Evolutionary conservation across 2,888 invertebrate species (phyloP).

Genomic region (Apamea epomidion): DNA sequence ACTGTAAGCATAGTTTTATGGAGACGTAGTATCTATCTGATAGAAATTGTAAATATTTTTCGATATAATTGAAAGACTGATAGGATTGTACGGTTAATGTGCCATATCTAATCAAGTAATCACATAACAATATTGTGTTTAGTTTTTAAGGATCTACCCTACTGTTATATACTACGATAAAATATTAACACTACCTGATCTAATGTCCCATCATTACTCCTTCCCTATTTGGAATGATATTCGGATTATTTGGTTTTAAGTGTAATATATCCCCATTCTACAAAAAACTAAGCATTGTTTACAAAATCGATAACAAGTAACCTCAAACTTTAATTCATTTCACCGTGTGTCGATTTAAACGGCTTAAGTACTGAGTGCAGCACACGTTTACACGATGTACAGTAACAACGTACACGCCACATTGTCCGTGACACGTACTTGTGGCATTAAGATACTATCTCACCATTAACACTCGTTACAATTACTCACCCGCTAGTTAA

Average conservation of each 20-base stretch:
- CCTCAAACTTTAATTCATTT: background rate
- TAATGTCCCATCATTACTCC: background rate
- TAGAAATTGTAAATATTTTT: constrained; percentile 75
- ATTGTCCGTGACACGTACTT: constrained; percentile 37
- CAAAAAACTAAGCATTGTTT: background rate
- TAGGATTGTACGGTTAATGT: constrained; percentile 86
- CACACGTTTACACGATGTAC: constrained; percentile 45
- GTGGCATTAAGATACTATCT: constrained; percentile 58
- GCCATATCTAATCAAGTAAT: constrained; percentile 83
- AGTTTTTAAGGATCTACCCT: constrained; percentile 50
- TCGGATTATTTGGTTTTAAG: background rate
- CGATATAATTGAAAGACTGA: constrained; percentile 86
- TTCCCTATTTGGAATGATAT: background rate
- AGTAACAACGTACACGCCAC: constrained; percentile 23
- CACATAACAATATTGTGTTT: constrained; percentile 58
- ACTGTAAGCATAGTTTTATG: constrained; percentile 61
- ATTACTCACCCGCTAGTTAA: constrained; percentile 63
- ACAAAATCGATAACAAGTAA: constrained; percentile 22
- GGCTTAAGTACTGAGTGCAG: constrained; percentile 53
- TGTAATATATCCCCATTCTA: background rate
- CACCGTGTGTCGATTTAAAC: constrained; percentile 48
- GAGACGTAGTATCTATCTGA: constrained; percentile 54
- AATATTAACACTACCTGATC: background rate
- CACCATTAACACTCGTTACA: constrained; percentile 58
- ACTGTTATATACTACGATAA: background rate